phyloP scores from a whole-genome alignment of 2,797 vertebrate genomes.

The Coluber constrictor region DNA sequence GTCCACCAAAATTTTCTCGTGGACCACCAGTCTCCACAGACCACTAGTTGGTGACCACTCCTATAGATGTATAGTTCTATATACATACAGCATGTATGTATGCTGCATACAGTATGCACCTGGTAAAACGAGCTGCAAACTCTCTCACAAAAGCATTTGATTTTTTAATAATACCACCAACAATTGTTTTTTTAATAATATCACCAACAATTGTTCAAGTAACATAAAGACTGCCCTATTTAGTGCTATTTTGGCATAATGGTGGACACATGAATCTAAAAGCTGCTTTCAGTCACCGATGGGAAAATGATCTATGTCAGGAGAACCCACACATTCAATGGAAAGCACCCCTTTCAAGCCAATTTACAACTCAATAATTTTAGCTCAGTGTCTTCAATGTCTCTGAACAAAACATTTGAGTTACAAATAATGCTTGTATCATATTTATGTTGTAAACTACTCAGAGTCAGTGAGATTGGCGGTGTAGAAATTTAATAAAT shows the following conservation, averaged over 20 bases:
- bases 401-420: background rate
- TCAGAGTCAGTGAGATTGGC: too few relatives aligned
- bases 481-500: too few relatives aligned
- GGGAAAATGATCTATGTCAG: background rate
- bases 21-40: too few relatives aligned
- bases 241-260: background rate
- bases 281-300: background rate
- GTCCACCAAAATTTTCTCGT: too few relatives aligned
- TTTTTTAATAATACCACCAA: background rate
- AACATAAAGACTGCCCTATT: background rate
- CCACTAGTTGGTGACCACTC: too few relatives aligned
- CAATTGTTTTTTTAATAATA: background rate
- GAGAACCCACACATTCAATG: background rate
- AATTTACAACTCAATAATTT: background rate
- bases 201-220: background rate
- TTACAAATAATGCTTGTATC: background rate
- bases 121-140: background rate
- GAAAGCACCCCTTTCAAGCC: background rate
- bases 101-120: too few relatives aligned
- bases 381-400: background rate
- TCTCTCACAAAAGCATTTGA: background rate
- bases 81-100: background rate
- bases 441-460: background rate
- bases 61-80: background rate
- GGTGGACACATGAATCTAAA: background rate